Evolutionary conservation across 2,113 vertebrate species (phyloP), one percentile per base, ranked within the genome.

Genomic region (Campylomormyrus tamandua): DNA sequence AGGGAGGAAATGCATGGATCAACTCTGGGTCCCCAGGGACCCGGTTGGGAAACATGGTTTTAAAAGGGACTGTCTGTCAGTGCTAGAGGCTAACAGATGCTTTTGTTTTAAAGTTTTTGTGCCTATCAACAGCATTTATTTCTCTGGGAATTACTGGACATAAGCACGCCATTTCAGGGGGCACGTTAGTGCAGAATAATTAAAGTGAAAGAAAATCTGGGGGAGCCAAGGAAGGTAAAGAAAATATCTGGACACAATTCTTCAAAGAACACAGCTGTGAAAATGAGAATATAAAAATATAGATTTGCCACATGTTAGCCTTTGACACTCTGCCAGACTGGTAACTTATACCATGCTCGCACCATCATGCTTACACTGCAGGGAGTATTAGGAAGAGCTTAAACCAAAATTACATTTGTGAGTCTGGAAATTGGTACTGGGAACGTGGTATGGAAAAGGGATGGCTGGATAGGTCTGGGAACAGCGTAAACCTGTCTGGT

Each of bases 51-150:
- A 31, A 31, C n/a, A 70, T 11, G 8, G 62, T 31, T 31, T 70
- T 70, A 70, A 70, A 56, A 70, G 24, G 58, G 35, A 88, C 91
- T 93, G 90, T 91, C 90, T 91, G 46, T 83, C 9, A 52, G 70
- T 21, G 91, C 83, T 80, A 46, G 80, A 46, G 9, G 87, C 84
- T 35, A 83, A 88, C 74, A 85, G 11, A 53, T 86, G 80, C 7
- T 42, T 87, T 90, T 56, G 91, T 31, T 35, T 53, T 19, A 83
- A 90, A 83, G 46, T 52, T 52, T 70, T 35, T 48, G 35, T 85
- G 35, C 19, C 87, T 17, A 45, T 4, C 6, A 6, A 62, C 21
- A 49, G 15, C 48, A 21, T 80, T 80, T 48, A 52, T 53, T 88
- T 89, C 45, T 42, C 52, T 88, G 52, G 35, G 35, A 62, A 66